Conservation (phyloP, 2,888 invertebrate genomes). For the Carterocephalus palaemon region DNA sequence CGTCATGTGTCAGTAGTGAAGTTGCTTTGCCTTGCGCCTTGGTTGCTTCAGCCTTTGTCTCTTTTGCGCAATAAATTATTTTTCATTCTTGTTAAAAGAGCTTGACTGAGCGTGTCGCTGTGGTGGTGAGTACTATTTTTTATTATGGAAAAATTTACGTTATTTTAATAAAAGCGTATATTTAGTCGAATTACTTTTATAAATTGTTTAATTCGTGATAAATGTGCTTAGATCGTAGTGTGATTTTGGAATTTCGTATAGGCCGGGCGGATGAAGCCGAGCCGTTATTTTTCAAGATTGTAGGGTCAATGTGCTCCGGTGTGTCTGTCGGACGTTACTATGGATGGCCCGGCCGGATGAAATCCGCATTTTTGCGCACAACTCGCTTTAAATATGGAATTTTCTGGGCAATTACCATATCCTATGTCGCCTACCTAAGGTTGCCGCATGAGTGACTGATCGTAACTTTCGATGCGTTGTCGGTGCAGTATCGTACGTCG, state of each 20-base stretch:
- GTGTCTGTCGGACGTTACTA: conserved; percentile 40
- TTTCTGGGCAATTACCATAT: conserved; percentile 36
- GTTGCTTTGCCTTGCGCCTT: too few relatives aligned
- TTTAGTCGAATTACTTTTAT: conserved; percentile 3
- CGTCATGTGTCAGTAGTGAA: background rate
- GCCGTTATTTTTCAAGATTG: conserved; percentile 76
- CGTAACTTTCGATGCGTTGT: conserved; percentile 29
- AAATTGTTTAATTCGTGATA: conserved; percentile 17
- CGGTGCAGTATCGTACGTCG: conserved; percentile 24
- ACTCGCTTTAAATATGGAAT: conserved; percentile 38
- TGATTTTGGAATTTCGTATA: conserved; percentile 34
- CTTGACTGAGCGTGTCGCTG: conserved; percentile 44
- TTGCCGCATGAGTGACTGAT: conserved; percentile 52
- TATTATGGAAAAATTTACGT: conserved; percentile 32
- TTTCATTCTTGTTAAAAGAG: conserved; percentile 58
- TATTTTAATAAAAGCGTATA: conserved; percentile 3
- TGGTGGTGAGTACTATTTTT: conserved; percentile 62
- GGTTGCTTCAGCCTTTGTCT: conserved; percentile 40
- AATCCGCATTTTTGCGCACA: conserved; percentile 44
- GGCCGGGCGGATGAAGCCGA: conserved; percentile 36
- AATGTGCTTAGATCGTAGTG: conserved; percentile 32
- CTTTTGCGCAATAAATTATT: conserved; percentile 39
- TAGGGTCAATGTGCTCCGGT: conserved; percentile 69
- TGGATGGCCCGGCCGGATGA: conserved; percentile 45
- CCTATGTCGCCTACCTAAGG: conserved; percentile 43